Percentiles rank a stretch among this genome's conserved stretches.
Conservation (phyloP, 2,113 vertebrate genomes). For the Callocephalon fimbriatum region DNA sequence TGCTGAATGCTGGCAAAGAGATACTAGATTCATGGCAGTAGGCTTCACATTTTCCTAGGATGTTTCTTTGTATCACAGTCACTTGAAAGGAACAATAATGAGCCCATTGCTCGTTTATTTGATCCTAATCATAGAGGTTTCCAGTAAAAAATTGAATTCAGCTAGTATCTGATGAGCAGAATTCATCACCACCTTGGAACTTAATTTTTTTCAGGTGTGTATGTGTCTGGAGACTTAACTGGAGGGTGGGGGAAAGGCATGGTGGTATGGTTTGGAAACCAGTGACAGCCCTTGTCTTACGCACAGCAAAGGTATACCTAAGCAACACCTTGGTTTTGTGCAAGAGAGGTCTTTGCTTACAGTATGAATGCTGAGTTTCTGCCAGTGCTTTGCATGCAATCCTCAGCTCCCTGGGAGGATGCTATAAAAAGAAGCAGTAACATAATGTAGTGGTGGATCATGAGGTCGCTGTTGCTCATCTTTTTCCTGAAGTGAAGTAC, state of each 20-base stretch:
- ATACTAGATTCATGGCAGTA: background rate
- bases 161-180: background rate
- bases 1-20: background rate
- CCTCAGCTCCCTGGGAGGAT: background rate
- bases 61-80: background rate
- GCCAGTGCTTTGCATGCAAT: background rate
- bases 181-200: background rate
- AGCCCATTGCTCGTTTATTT: background rate
- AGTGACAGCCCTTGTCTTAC: background rate
- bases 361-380: background rate
- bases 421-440: background rate
- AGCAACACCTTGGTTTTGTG: fast-evolving
- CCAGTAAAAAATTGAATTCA: background rate
- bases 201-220: background rate
- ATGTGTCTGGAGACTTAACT: background rate
- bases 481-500: background rate
- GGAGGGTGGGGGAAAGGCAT: background rate
- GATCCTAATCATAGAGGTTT: background rate
- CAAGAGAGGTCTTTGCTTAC: background rate
- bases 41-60: background rate
- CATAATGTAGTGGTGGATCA: background rate
- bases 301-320: background rate
- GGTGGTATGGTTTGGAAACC: background rate
- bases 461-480: background rate
- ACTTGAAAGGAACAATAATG: background rate